Evolutionary conservation across 2,797 vertebrate species (phyloP), one percentile per base, ranked within the genome.

Genomic region (Perdix hodgsoniae): DNA sequence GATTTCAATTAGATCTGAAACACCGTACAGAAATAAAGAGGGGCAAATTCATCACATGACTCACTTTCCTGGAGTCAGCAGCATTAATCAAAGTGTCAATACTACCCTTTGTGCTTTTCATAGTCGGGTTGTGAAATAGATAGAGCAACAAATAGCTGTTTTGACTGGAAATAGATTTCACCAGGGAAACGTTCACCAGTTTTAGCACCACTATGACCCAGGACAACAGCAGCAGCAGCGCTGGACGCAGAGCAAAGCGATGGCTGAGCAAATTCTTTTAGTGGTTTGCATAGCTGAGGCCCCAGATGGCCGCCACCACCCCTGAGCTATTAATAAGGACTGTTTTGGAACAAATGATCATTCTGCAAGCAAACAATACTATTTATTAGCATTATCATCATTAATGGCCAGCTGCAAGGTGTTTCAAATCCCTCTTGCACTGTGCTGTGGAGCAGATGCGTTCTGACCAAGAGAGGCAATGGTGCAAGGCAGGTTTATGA

Each of bases 271-370:
- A 85, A 92, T 91, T 91, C 76, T 57, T 75, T 45, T 2, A 81
- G 56, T 29, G 2, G 66, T 73, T 87, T 85, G 76, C 76, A 86
- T 86, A 84, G 29, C 82, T 66, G 73, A 35, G 54, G 73, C 44
- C 91, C 73, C 85, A 93, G 63, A 89, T 49, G 89, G 87, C 79
- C 47, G 19, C 66, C 1, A 6, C 54, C 66, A 83, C 16, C 66
- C 29, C 3, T 49, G 56, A 18, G 73, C 88, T 95, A 88, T 95
- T 93, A 93, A 91, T 94, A 95, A 87, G n/a, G 64, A 27, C 79
- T 87, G 31, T 83, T 95, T 79, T 42, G 59, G 83, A 93, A 87
- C 39, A 87, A 91, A 77, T 14, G 10, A 73, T 86, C 33, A 63
- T 89, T 93, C 86, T 7, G 2, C 60, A 84, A 86, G 89, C 21